phyloP scores from a whole-genome alignment of 1,140 invertebrate species.

The Callitettix versicolor region DNA sequence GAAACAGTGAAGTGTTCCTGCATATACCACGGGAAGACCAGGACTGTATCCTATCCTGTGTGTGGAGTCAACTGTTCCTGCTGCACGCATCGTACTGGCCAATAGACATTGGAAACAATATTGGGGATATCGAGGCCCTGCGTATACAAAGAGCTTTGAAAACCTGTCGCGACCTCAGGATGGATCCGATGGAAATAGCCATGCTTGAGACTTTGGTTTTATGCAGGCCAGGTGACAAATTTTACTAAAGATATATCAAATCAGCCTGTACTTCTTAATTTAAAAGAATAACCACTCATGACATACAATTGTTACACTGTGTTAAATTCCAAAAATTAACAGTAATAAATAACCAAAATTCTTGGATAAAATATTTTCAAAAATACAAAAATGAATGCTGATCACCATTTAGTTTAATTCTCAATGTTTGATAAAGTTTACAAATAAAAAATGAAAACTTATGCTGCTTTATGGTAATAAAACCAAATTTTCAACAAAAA shows the following conservation, averaged over 20 bases:
- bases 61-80: slow-evolving; percentile 48
- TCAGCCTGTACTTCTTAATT: too few species aligned
- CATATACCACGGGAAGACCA: slow-evolving; percentile 37
- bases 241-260: too few species aligned
- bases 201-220: slow-evolving; percentile 12
- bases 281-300: background rate
- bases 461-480: too few species aligned
- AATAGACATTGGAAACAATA: background rate
- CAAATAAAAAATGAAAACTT: too few species aligned
- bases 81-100: slow-evolving; percentile 49
- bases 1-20: slow-evolving; percentile 40
- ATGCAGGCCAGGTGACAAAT: slow-evolving; percentile 9
- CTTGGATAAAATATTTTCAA: background rate
- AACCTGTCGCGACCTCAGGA: background rate
- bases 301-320: background rate
- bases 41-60: slow-evolving; percentile 39
- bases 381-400: background rate
- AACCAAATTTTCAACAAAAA: too few species aligned
- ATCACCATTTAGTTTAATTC: too few species aligned
- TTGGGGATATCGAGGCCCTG: background rate
- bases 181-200: slow-evolving; percentile 10
- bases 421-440: too few species aligned
- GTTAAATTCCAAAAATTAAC: background rate
- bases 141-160: background rate
- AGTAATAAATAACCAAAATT: background rate